phyloP scores from a whole-genome alignment of 2,113 vertebrate species.

The Ictalurus furcatus region DNA sequence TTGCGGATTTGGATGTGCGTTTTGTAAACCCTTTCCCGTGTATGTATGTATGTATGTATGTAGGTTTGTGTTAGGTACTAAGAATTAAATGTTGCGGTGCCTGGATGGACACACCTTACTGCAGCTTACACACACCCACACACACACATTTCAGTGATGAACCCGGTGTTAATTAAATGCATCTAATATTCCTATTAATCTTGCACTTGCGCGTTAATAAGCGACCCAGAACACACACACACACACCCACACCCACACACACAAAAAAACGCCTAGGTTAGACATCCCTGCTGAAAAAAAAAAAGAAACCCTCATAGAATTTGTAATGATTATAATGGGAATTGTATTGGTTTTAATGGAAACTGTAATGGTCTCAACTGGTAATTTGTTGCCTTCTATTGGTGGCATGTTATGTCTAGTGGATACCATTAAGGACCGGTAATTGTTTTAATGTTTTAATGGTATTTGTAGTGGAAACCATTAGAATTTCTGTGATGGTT shows the following conservation, averaged over 20 bases:
- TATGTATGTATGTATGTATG: neutral
- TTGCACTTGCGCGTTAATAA: neutral
- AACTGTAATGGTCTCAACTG: too few species aligned
- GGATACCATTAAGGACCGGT: too few species aligned
- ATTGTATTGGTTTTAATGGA: too few species aligned
- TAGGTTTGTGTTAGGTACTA: too few species aligned
- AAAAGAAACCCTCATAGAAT: too few species aligned
- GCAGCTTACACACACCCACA: slow-evolving; percentile 1
- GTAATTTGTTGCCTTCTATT: too few species aligned
- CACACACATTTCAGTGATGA: neutral
- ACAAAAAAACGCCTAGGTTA: neutral
- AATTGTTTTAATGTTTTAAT: too few species aligned
- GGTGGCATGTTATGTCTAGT: too few species aligned
- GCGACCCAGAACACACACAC: neutral
- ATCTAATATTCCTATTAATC: neutral
- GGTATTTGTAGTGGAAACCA: too few species aligned
- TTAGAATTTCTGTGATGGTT: too few species aligned
- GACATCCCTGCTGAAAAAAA: too few species aligned
- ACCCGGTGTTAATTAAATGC: slow-evolving; percentile 7
- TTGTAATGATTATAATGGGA: too few species aligned
- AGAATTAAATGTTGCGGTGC: neutral
- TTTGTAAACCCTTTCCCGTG: neutral
- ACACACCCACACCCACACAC: neutral
- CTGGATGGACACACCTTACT: slow-evolving; percentile 41
- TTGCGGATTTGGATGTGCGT: neutral